Evolutionary conservation across 2,888 invertebrate genomes (phyloP).

Genomic region (Athrips mouffetella): DNA sequence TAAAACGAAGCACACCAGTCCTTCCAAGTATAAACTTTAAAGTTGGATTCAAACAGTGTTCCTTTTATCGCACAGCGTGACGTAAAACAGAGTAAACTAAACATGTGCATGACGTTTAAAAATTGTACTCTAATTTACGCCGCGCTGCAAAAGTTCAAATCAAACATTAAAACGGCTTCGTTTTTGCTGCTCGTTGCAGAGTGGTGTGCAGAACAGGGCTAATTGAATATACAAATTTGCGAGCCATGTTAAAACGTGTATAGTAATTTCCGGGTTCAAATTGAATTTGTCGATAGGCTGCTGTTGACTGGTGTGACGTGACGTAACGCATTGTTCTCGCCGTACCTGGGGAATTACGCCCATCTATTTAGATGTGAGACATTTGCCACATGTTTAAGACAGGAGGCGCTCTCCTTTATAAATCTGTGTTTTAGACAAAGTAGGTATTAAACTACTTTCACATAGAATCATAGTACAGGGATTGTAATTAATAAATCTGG

Average conservation of each 20-base stretch:
- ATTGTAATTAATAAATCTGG: too few species aligned
- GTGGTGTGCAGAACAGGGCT: not conserved
- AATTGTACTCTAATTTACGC: not conserved
- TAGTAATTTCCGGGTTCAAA: constrained; percentile 19
- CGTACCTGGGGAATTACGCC: not conserved
- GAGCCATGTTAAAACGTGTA: constrained; percentile 1
- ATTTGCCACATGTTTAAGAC: too few species aligned
- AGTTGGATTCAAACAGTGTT: not conserved
- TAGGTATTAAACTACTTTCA: too few species aligned
- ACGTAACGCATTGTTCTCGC: not conserved
- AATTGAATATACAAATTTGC: not conserved
- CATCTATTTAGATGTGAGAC: too few species aligned
- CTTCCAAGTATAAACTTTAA: not conserved
- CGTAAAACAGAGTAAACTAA: not conserved
- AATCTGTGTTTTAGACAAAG: too few species aligned
- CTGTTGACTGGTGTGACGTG: too few species aligned
- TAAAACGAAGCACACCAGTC: constrained; percentile 2
- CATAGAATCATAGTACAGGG: too few species aligned
- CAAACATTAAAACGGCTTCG: too few species aligned
- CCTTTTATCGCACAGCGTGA: not conserved
- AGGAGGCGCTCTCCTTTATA: too few species aligned
- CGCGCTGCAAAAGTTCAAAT: constrained; percentile 1
- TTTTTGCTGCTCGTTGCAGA: not conserved
- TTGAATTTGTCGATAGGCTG: constrained; percentile 13
- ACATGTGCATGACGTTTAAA: constrained; percentile 4